Percentiles rank a stretch among this genome's conserved stretches.
phyloP scores from a whole-genome alignment of 2,888 invertebrate species.

The Morpho deidamia region DNA sequence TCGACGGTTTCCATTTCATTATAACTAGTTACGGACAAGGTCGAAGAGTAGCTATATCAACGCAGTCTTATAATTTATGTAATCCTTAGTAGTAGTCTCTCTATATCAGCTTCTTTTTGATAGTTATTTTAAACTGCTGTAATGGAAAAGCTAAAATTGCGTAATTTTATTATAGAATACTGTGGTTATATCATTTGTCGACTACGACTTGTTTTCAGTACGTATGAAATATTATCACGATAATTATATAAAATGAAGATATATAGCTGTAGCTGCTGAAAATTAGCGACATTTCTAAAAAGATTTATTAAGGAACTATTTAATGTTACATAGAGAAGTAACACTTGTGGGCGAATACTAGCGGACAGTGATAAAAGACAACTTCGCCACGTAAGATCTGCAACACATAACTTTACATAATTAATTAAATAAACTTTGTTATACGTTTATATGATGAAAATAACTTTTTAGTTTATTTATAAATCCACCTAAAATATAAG shows the following conservation, averaged over 20 bases:
- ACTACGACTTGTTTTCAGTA: too few relatives aligned
- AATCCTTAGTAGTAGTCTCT: too few relatives aligned
- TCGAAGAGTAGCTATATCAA: too few relatives aligned
- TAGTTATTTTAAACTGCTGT: too few relatives aligned
- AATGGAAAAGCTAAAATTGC: too few relatives aligned
- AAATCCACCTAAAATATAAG: neutral
- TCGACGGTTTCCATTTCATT: too few relatives aligned
- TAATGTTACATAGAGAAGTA: neutral
- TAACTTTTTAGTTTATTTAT: neutral
- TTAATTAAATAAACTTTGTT: neutral
- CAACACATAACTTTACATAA: neutral
- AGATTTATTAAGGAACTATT: constrained; percentile 7
- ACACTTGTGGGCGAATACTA: constrained; percentile 15
- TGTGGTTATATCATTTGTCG: too few relatives aligned
- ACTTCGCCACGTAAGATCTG: neutral
- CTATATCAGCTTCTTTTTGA: too few relatives aligned
- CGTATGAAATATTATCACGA: neutral
- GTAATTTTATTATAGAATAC: too few relatives aligned
- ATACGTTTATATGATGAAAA: neutral
- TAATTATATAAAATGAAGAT: neutral
- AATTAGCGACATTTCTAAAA: neutral
- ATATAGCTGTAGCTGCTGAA: neutral
- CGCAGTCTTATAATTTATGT: too few relatives aligned
- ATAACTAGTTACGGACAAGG: too few relatives aligned
- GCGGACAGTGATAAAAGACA: constrained; percentile 18